Evolutionary conservation across 2,888 invertebrate species (phyloP).

Genomic region (Ephialtes manifestator): DNA sequence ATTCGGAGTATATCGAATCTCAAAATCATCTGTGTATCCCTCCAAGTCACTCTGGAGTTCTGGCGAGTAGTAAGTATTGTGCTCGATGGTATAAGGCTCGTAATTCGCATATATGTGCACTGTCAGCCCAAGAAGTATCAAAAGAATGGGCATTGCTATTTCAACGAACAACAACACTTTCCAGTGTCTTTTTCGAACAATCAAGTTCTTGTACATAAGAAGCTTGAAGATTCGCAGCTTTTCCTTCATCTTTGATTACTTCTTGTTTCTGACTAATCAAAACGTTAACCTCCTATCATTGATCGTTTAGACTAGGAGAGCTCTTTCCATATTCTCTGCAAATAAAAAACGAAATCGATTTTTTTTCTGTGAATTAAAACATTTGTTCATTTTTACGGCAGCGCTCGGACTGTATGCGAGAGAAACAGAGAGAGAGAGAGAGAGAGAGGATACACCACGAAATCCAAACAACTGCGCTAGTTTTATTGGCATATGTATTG

Average conservation of each 20-base stretch:
- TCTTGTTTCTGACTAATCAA: not conserved
- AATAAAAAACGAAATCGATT: not conserved
- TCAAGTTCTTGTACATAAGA: slow-evolving; percentile 80
- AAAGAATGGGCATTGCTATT: slow-evolving; percentile 77
- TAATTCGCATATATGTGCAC: no score
- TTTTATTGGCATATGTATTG: no score
- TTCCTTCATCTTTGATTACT: slow-evolving; percentile 58
- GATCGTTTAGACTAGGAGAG: not conserved
- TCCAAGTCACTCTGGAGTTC: slow-evolving; percentile 46
- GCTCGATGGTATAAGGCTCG: slow-evolving; percentile 70
- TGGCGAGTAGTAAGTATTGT: slow-evolving; percentile 75
- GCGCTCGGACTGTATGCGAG: no score
- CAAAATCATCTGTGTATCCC: slow-evolving; percentile 47
- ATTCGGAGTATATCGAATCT: slow-evolving; percentile 76
- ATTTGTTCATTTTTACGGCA: no score
- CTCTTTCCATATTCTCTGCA: not conserved
- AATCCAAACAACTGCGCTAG: no score
- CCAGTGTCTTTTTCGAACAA: slow-evolving; percentile 82
- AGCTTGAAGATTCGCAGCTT: slow-evolving; percentile 75
- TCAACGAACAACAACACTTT: slow-evolving; percentile 79
- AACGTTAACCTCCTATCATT: not conserved
- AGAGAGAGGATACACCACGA: no score
- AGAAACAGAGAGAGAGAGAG: no score
- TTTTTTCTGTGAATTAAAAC: no score
- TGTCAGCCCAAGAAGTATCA: slow-evolving; percentile 79